Base-by-base conservation (phyloP, 2,888 invertebrate genomes). In the Portevinia maculata region DNA sequence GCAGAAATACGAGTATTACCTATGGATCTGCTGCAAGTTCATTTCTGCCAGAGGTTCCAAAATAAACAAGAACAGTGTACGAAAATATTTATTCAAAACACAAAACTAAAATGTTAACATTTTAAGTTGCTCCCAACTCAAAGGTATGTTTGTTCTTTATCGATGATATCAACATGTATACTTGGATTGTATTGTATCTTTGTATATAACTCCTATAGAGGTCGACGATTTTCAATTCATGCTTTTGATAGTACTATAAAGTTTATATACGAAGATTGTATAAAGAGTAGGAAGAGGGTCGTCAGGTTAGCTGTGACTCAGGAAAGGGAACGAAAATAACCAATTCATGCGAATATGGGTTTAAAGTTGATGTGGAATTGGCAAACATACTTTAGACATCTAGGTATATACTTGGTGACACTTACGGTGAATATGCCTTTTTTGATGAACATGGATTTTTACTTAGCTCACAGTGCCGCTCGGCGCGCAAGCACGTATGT, bases 361-460 rank as follows among this genome's bases (percentile, higher is more conserved):
- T 57, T 48, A 48, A 21, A 5, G 24, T 24, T 24, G 34, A 17
- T 13, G 46, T 21, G 24, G 15, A 41, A 28, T 24, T 34, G 17
- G 17, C 17, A 21, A 46, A 41, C 15, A n/a, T 4, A 30, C 11
- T 30, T n/a, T 3, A 8, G 15, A 24, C 19, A 32, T 24, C 30
- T 34, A n/a, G n/a, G n/a, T 52, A 39, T 30, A 24, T 17, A 24
- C 8, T 34, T 24, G 34, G n/a, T 64, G 50, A 37, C 24, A 9
- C 4, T 5, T 28, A 8, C 1, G 13, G 44, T n/a, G 13, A 37
- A 6, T 57, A 24, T 28, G 8, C 21, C 41, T 17, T 48, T 48
- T n/a, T 34, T 0, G 11, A 30, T 37, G 13, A n/a, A 69, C 69
- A 70, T 39, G 59, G 30, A 19, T 59, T 39, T 44, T 24, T 53